Base-by-base conservation (phyloP, 2,888 invertebrate species). In the Mamestra brassicae region DNA sequence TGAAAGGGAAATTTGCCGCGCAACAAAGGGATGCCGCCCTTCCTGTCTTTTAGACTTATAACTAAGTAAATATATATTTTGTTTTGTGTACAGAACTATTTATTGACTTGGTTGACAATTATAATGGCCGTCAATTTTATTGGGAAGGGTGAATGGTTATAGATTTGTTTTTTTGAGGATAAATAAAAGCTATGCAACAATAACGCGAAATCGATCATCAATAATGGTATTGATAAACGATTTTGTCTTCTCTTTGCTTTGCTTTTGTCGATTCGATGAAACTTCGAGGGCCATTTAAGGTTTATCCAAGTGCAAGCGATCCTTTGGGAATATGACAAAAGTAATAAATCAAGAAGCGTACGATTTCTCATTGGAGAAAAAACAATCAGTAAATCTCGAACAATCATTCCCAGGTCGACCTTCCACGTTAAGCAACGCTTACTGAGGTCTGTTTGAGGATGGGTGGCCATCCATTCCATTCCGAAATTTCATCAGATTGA, bases 21-120 rank as follows among this genome's bases (percentile, higher is more conserved):
- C 11, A 6, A 71, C 62, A 63, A 85, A 83, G 65, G 66, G 60
- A 61, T 61, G 17, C 57, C 54, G 13, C 55, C 45, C 64, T 70
- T 80, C 26, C 64, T 61, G 34, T 8, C 45, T 62, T 70, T 71
- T 60, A 69, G 17, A 63, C 65, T 75, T 71, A 71, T 66, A 75
- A 78, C 60, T 64, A 52, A 45, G 5, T 36, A 58, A 26, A 34
- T 64, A 50, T 45, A 63, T 15, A 68, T 36, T 79, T 76, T 81
- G 73, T 77, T 76, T 80, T 74, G 57, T 57, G 15, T 38, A 66
- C 61, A 42, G 36, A 74, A 74, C 42, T 69, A 47, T 71, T 75
- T 78, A 74, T 81, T 78, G 76, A 79, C 69, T 68, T n/a, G 11
- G 67, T 38, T 67, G 58, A 36, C n/a, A 60, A 13, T 47, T 47